Evolutionary conservation across 2,797 vertebrate species (phyloP).

Genomic region (Australoheros facetus): DNA sequence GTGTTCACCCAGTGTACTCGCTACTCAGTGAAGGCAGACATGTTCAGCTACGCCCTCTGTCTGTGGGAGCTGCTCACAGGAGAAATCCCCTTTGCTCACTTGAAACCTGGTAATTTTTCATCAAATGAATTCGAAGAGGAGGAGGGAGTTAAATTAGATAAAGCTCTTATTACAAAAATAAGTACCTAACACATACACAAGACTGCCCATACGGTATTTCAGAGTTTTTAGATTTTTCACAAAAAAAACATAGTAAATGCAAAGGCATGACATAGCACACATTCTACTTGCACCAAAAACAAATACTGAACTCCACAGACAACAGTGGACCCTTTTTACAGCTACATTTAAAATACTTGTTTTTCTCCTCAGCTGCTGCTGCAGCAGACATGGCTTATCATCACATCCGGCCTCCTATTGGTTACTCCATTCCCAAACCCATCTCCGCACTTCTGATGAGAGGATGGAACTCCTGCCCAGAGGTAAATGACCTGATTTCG

Average conservation of each 20-base stretch:
- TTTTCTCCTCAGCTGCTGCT: constrained; percentile 82
- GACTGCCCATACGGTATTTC: not conserved
- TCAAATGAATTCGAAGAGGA: not conserved
- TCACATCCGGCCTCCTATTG: constrained; percentile 91
- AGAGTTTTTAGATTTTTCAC: not conserved
- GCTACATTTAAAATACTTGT: not conserved
- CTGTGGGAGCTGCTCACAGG: constrained; percentile 95
- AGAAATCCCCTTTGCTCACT: constrained; percentile 94
- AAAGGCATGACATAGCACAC: not conserved
- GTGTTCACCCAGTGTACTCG: constrained; percentile 94
- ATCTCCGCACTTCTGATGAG: constrained; percentile 89
- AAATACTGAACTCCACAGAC: not conserved
- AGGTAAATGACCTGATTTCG: constrained; percentile 78
- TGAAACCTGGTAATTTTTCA: constrained; percentile 90
- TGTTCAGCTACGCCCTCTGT: constrained; percentile 96
- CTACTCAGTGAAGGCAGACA: constrained; percentile 94
- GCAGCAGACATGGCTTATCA: constrained; percentile 97
- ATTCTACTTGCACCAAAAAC: not conserved
- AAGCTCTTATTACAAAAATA: not conserved
- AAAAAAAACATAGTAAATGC: not conserved
- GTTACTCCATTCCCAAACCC: constrained; percentile 90
- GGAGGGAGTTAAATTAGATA: not conserved
- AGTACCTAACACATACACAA: not conserved
- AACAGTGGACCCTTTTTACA: not conserved
- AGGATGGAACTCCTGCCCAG: constrained; percentile 92